Base-by-base conservation (phyloP, 2,888 invertebrate species). In the Eumerus sabulonum region DNA sequence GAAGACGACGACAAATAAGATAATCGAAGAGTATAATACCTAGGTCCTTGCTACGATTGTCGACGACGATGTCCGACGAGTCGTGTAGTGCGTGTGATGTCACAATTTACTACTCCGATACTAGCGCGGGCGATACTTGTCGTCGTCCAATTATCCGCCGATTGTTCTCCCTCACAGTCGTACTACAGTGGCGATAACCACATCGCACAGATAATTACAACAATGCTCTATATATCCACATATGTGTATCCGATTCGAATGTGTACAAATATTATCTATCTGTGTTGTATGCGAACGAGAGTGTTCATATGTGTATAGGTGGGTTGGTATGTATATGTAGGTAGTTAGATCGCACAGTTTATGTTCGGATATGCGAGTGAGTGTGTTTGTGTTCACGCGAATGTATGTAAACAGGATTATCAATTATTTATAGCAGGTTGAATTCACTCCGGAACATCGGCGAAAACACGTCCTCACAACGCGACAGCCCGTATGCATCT, bases 401-500 rank as follows among this genome's bases (percentile, higher is more conserved):
- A 66, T 79, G 63, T 79, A 74, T 74, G 70, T 79, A 70, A 79
- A 79, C 79, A 79, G 79, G 73, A 79, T 79, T 79, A 79, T 79
- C 74, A 79, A 79, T 79, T 79, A 79, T 79, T 79, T 79, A 79
- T 79, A 79, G 79, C 79, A 79, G 79, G 79, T 79, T 79, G 74
- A 79, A 74, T 79, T 79, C 74, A 79, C 63, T 79, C 74, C 79
- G 79, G 79, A 79, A 79, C 74, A 79, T 79, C 79, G 79, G 79
- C 79, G 79, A 82, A 83, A 84, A 82, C 84, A 87, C 89, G 89
- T 89, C 89, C 85, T 86, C 85, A 87, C 88, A 85, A 86, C 87
- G 86, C 88, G 88, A 85, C 87, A 86, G 87, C 87, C 88, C 88
- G 88, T 88, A 86, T 88, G 87, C 88, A 87, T 89, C 89, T 89